phyloP scores from a whole-genome alignment of 2,888 invertebrate species.

The Smittia aterrima region DNA sequence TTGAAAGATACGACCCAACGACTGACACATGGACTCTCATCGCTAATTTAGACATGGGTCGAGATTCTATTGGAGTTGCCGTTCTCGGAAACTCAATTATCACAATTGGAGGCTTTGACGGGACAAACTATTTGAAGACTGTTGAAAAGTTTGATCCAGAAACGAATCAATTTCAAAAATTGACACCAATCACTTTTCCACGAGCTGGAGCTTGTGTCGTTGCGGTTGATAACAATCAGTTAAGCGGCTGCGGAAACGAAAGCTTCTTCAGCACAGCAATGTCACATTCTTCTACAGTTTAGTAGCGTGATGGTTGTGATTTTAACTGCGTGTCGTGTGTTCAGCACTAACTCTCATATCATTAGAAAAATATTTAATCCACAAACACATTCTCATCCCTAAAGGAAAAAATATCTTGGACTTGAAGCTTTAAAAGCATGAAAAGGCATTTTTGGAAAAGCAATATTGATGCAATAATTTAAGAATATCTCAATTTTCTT shows the following conservation, averaged over 20 bases:
- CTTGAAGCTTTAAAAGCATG: not conserved
- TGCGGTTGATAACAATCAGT: conserved; percentile 56
- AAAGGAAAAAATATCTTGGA: not conserved
- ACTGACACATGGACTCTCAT: conserved; percentile 83
- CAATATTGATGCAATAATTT: not conserved
- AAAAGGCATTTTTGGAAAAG: not conserved
- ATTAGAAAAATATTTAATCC: not conserved
- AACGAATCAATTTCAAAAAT: conserved; percentile 73
- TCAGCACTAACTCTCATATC: not conserved
- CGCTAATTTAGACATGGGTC: conserved; percentile 64
- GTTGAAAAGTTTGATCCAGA: conserved; percentile 89
- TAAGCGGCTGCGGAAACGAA: conserved; percentile 21
- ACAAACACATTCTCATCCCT: not conserved
- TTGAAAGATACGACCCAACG: conserved; percentile 77
- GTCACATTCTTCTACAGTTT: conserved; percentile 5
- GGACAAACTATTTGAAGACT: conserved; percentile 78
- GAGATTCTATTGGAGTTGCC: conserved; percentile 87
- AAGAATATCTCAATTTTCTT: not conserved
- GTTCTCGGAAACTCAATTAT: conserved; percentile 73
- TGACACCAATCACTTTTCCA: conserved; percentile 76
- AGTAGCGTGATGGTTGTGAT: not conserved
- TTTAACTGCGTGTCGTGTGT: not conserved
- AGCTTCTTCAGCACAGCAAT: conserved; percentile 22
- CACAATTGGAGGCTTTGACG: conserved; percentile 88
- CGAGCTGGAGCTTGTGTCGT: conserved; percentile 89